These are phyloP conservation scores for Pristionchus fissidentatus DNA, from an alignment of 2,888 invertebrate species.

Conservation along the genomic window DNA sequence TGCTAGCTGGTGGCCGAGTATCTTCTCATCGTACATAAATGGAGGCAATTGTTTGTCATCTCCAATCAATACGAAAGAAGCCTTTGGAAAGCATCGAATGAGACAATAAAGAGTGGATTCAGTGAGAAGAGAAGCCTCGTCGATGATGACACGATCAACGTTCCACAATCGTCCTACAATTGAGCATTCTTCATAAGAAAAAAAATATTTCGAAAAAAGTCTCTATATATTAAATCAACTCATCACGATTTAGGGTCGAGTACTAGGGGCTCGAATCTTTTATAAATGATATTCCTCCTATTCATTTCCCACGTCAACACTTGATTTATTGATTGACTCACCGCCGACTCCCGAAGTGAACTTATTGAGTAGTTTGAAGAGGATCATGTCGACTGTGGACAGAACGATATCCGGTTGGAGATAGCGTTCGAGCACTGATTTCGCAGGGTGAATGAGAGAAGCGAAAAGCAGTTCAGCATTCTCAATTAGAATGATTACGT, in stretches of 20 bases:
- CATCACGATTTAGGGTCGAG: too few relatives aligned
- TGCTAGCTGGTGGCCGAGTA: background rate
- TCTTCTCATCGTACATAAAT: conserved; percentile 4
- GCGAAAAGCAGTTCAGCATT: too few relatives aligned
- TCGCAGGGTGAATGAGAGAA: too few relatives aligned
- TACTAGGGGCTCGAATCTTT: too few relatives aligned
- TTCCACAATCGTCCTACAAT: conserved; percentile 9
- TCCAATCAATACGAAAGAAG: conserved; percentile 6
- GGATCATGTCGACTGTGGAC: background rate
- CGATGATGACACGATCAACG: conserved; percentile 19
- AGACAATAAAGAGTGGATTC: conserved; percentile 16
- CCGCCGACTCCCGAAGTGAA: background rate
- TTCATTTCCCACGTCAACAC: background rate
- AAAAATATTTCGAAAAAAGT: too few relatives aligned
- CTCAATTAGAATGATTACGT: too few relatives aligned
- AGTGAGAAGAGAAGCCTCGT: conserved; percentile 35
- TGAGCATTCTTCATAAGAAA: too few relatives aligned
- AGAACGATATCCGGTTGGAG: conserved; percentile 16
- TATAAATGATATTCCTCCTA: too few relatives aligned
- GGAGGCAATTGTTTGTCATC: conserved; percentile 40
- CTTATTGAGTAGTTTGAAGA: background rate
- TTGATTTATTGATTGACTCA: background rate
- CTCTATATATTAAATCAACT: too few relatives aligned
- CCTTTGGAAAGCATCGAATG: conserved; percentile 6
- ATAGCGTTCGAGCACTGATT: background rate